Evolutionary conservation across 2,113 vertebrate species (phyloP), one percentile per base, ranked within the genome.

Genomic region (Aphyosemion australe): DNA sequence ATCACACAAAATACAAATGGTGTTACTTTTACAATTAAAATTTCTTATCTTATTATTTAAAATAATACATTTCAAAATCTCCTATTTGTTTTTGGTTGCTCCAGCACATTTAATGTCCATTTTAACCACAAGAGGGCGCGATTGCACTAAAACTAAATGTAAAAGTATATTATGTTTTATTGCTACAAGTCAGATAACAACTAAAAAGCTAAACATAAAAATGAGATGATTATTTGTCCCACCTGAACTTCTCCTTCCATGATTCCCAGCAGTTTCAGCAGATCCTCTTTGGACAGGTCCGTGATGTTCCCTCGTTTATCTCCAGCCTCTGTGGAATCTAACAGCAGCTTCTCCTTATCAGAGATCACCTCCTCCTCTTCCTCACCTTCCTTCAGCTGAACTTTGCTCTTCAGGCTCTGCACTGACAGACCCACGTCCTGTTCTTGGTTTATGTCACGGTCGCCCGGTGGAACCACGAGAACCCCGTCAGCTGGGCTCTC

Each of bases 221-320:
- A 13, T 16, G 16, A 20, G 21, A 49, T 14, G 20, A 59, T 47
- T 0, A 67, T 1, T 13, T 6, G 15, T 53, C 86, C 50, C 58
- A 99, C 97, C 95, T 99, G 96, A 50, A 99, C 74, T 70, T 99
- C 97, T 76, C 97, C 96, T 88, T 99, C 97, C 97, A 99, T 99
- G 85, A 99, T 93, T 43, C 96, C 97, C 62, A 99, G 93, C 19
- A 99, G 91, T 77, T 92, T 93, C 19, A 99, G 90, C 26, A 99
- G 93, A 63, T 97, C 96, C 66, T 94, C 93, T 90, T 94, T 97
- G 47, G 96, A 93, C 76, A 96, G 83, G 60, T 98, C 95, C 89
- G 94, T 88, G 62, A 94, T 75, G 68, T 92, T 91, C 58, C 81
- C 86, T 80, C 83, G 88, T 73, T 84, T 72, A 11, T 92, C 92